Conservation (phyloP, 2,797 vertebrate species). For the Euphonia xanthogaster region DNA sequence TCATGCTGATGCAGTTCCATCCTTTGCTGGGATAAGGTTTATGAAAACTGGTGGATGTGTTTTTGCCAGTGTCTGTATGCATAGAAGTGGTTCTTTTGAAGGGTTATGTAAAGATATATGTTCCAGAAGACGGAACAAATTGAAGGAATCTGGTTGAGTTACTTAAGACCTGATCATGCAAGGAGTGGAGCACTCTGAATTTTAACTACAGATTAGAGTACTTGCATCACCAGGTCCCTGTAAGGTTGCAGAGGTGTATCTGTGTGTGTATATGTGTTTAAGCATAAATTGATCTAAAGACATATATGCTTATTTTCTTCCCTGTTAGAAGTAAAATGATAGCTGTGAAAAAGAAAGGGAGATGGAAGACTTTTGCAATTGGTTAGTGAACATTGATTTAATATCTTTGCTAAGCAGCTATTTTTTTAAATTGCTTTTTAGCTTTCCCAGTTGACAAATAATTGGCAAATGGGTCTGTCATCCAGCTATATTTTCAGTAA, state of each 20-base stretch:
- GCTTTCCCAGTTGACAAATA: not conserved
- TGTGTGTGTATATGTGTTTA: not conserved
- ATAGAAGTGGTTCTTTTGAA: not conserved
- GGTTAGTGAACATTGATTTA: not conserved
- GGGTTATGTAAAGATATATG: not conserved
- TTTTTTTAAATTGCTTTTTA: not conserved
- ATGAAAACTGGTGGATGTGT: not conserved
- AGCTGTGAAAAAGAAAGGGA: not conserved
- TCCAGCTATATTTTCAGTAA: not conserved
- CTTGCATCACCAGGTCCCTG: not conserved
- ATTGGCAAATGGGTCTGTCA: not conserved
- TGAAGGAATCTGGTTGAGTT: not conserved
- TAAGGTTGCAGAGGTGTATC: not conserved
- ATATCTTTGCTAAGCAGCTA: not conserved
- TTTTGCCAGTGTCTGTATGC: not conserved
- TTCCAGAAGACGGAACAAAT: conserved; percentile 13
- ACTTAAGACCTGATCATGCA: not conserved
- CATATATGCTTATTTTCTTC: not conserved
- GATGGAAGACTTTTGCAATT: not conserved
- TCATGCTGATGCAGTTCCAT: not conserved
- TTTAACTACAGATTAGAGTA: not conserved
- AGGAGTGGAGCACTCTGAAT: not conserved
- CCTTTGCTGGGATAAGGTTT: not conserved
- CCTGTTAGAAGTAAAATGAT: not conserved
- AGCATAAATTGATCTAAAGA: not conserved